Base-by-base conservation (phyloP, 2,888 invertebrate genomes). In the Drosophila suboccidentalis region DNA sequence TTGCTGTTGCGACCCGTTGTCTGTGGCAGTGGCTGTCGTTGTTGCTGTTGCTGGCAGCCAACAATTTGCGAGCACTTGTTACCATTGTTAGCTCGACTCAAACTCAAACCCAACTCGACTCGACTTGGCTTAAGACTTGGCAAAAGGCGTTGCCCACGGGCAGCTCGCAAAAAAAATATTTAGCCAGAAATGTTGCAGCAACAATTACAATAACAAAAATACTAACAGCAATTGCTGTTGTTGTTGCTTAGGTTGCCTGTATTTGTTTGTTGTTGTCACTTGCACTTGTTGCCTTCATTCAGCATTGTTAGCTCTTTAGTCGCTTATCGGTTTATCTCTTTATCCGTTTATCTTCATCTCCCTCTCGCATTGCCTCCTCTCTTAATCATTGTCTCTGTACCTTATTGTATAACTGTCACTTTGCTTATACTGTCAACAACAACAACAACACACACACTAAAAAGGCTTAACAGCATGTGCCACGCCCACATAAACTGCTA, bases 31-130 rank as follows among this genome's bases (percentile, higher is more conserved):
- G 63, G 50, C 4, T 69, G 60, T 47, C 34, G 61, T 53, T 63
- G 63, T 54, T 34, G 39, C 6, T 26, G 47, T 22, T 65, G 53
- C 57, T 47, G 59, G 43, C 82, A 70, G 79, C 57, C 86, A 69
- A 68, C 82, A 82, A 80, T 85, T 84, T 79, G 82, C 85, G 70
- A 73, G 71, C 89, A 84, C 89, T 84, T 85, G 87, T 80, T 84
- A 65, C 80, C 78, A 75, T 71, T 78, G 74, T 80, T 86, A 57
- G 47, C 51, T 44, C 38, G 47, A 51, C 64, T 61, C 58, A n/a
- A 26, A 26, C 22, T 22, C 22, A 22, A 22, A 29, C 29, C 66
- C 55, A 38, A 51, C 38, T 60, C 50, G 1, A 55, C n/a, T 53
- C 26, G 29, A 19, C 54, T 72, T 55, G 41, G 51, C 43, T 58